phyloP scores from a whole-genome alignment of 1,140 invertebrate genomes.

The Apis laboriosa region DNA sequence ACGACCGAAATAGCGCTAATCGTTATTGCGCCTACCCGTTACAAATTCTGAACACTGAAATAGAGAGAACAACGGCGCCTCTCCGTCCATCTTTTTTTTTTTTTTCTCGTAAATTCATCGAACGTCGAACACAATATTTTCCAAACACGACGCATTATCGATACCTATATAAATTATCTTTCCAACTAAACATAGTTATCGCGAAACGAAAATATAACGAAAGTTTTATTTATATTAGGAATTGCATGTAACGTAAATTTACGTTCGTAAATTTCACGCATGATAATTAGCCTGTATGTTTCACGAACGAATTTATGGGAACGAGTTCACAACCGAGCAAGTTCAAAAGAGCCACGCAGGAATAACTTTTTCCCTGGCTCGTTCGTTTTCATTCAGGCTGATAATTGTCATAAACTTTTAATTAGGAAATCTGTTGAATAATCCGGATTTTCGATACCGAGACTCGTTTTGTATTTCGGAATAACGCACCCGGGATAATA shows the following conservation, averaged over 20 bases:
- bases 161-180: too few relatives aligned
- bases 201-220: too few relatives aligned
- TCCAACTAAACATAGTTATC: too few relatives aligned
- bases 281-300: background rate
- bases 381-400: background rate
- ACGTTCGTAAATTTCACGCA: too few relatives aligned
- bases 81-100: background rate
- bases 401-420: background rate
- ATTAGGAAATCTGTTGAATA: background rate
- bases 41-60: conserved; percentile 6
- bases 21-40: background rate
- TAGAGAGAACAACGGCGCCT: background rate
- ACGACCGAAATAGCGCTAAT: conserved; percentile 31
- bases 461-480: background rate
- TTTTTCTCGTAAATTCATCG: background rate
- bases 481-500: background rate
- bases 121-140: background rate
- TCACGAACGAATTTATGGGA: background rate
- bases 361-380: background rate
- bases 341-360: too few relatives aligned
- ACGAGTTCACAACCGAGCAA: too few relatives aligned
- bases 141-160: too few relatives aligned
- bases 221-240: too few relatives aligned
- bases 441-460: background rate
- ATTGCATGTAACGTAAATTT: too few relatives aligned